These are phyloP conservation scores for Rhopalosiphum nymphaeae DNA, from an alignment of 2,888 invertebrate species.

Conservation along the genomic window DNA sequence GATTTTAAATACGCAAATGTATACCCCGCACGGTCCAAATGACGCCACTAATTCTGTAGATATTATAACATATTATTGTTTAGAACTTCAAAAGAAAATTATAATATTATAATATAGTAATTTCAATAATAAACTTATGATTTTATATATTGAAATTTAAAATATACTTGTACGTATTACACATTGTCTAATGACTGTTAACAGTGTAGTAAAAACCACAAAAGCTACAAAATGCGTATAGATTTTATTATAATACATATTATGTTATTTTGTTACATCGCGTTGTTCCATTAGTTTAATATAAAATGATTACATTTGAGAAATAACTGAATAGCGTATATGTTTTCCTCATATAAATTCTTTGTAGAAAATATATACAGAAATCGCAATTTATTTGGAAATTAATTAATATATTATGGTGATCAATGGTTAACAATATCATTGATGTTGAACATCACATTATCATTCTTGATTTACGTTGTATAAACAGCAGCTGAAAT, in stretches of 20 bases:
- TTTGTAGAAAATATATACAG: neutral
- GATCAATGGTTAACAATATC: neutral
- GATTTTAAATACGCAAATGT: too few relatives aligned
- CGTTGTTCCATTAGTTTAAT: neutral
- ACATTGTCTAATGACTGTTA: neutral
- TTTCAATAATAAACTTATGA: neutral
- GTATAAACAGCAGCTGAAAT: neutral
- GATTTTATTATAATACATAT: neutral
- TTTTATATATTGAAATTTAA: neutral
- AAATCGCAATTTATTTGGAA: neutral
- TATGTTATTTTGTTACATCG: neutral
- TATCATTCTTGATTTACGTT: neutral
- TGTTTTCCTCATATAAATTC: neutral
- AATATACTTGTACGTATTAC: neutral
- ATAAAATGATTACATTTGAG: neutral
- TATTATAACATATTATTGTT: neutral
- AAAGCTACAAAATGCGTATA: neutral
- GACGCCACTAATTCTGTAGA: too few relatives aligned
- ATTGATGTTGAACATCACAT: neutral
- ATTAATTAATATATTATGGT: neutral
- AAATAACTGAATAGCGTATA: neutral
- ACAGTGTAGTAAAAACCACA: neutral
- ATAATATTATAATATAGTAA: neutral
- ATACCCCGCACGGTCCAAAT: too few relatives aligned
- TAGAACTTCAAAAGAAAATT: neutral